phyloP scores from a whole-genome alignment of 2,888 invertebrate genomes.

The Athalia rosae region DNA sequence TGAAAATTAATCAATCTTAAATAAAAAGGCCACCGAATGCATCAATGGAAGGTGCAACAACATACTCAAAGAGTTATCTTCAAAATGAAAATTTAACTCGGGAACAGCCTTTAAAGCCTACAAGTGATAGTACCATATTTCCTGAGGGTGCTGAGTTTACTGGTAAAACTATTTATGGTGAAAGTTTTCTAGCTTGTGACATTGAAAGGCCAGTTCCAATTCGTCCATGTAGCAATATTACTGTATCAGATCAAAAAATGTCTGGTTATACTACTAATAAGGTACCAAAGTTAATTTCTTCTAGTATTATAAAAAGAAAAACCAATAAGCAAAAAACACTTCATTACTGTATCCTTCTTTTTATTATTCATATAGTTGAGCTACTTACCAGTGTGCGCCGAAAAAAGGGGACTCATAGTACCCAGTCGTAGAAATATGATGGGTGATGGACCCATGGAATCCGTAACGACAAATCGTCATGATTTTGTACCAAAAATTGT shows the following conservation, averaged over 20 bases:
- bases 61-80: slow-evolving; percentile 68
- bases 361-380: slow-evolving; percentile 63
- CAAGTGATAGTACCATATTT: slow-evolving; percentile 50
- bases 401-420: slow-evolving; percentile 64
- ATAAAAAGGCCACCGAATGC: slow-evolving; percentile 59
- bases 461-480: slow-evolving; percentile 65
- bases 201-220: slow-evolving; percentile 55
- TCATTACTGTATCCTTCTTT: background rate
- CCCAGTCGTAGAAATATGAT: slow-evolving; percentile 61
- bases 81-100: slow-evolving; percentile 51
- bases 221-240: slow-evolving; percentile 61
- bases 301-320: background rate
- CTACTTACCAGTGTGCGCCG: slow-evolving; percentile 63
- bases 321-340: background rate
- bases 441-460: slow-evolving; percentile 64
- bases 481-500: slow-evolving; percentile 65
- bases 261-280: slow-evolving; percentile 67
- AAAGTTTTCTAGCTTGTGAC: slow-evolving; percentile 61
- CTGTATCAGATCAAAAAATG: slow-evolving; percentile 62
- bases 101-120: slow-evolving; percentile 55
- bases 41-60: slow-evolving; percentile 66
- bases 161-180: slow-evolving; percentile 59
- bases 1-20: background rate
- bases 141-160: slow-evolving; percentile 52
- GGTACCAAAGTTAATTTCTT: slow-evolving; percentile 54